phyloP scores from a whole-genome alignment of 2,797 vertebrate genomes.

The Melopsittacus undulatus region DNA sequence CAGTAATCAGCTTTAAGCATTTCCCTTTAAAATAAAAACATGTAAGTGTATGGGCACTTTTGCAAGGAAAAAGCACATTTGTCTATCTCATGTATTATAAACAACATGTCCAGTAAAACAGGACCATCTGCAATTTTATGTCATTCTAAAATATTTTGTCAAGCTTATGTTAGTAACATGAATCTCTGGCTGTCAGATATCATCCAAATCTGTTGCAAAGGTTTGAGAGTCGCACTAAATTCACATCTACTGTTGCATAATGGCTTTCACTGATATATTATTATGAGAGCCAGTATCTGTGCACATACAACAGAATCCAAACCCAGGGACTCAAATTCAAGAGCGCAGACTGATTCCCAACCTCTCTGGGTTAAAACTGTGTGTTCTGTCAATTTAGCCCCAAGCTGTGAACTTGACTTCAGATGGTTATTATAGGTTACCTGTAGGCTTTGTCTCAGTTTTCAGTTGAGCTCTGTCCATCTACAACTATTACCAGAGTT shows the following conservation, averaged over 20 bases:
- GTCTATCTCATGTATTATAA: neutral
- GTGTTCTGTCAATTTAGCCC: neutral
- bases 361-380: neutral
- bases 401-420: neutral
- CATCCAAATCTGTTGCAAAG: neutral
- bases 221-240: neutral
- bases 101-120: neutral
- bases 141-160: neutral
- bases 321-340: neutral
- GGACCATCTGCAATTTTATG: neutral
- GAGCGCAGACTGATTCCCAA: neutral
- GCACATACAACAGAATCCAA: neutral
- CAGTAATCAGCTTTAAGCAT: neutral
- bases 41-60: neutral
- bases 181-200: neutral
- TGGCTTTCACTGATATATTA: neutral
- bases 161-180: neutral
- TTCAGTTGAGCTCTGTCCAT: neutral
- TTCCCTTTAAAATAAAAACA: neutral
- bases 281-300: neutral
- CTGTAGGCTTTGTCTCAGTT: neutral
- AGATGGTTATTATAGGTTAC: neutral
- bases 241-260: neutral
- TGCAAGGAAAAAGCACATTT: neutral
- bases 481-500: neutral